Conservation (phyloP, 53 echinoderm and acorn worm species). For the Holothuria leucospilota region DNA sequence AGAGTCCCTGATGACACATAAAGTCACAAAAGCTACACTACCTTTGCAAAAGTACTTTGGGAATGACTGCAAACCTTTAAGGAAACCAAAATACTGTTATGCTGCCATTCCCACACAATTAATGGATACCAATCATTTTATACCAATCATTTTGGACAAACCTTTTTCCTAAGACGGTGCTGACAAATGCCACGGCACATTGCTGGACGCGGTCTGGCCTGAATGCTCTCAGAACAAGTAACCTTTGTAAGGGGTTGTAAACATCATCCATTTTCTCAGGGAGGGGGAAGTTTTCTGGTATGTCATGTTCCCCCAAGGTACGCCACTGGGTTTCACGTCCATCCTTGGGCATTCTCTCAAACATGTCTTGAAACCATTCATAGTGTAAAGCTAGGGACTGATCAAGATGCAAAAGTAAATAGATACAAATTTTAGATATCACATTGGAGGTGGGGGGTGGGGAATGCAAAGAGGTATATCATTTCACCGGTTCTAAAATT, state of each 20-base stretch:
- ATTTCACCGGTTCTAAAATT: background rate
- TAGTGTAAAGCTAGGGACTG: constrained; percentile 90
- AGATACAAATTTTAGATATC: too few relatives aligned
- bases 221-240: constrained; percentile 89
- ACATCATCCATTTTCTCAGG: constrained; percentile 98
- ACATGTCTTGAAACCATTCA: constrained; percentile 99
- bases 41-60: too few relatives aligned
- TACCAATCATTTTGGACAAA: constrained; percentile 25
- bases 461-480: background rate
- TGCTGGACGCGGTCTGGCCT: constrained; percentile 92
- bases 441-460: too few relatives aligned
- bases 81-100: too few relatives aligned
- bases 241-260: constrained; percentile 90
- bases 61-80: too few relatives aligned
- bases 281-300: constrained; percentile 80
- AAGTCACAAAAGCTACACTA: too few relatives aligned
- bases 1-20: too few relatives aligned
- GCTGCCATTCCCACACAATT: too few relatives aligned
- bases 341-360: constrained; percentile 99
- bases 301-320: constrained; percentile 88
- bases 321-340: constrained; percentile 99
- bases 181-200: constrained; percentile 83
- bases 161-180: constrained; percentile 80
- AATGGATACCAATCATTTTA: too few relatives aligned
- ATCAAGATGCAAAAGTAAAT: background rate